Conservation (phyloP, 64 coral and sea anemone species). For the Pachyseris speciosa region DNA sequence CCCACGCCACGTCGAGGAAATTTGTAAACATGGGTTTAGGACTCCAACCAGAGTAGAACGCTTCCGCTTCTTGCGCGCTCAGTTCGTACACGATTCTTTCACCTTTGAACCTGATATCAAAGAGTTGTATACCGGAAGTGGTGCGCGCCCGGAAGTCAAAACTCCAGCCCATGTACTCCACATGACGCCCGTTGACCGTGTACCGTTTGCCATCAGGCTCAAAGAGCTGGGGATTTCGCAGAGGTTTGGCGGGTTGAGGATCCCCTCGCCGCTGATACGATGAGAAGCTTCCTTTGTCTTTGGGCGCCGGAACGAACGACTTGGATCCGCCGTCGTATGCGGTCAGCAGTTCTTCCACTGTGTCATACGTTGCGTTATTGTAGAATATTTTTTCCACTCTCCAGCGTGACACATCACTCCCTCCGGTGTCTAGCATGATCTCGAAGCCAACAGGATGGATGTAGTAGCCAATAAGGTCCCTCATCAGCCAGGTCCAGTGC, state of each 20-base stretch:
- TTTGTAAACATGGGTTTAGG: conserved; percentile 39
- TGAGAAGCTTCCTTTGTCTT: conserved; percentile 10
- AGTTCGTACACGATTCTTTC: conserved; percentile 77
- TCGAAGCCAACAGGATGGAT: conserved; percentile 61
- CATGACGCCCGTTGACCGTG: conserved; percentile 46
- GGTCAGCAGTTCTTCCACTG: conserved; percentile 36
- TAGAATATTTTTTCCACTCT: conserved; percentile 73
- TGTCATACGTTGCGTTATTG: conserved; percentile 72
- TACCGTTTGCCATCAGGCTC: conserved; percentile 82
- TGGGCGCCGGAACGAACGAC: conserved; percentile 4
- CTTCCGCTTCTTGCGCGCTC: conserved; percentile 69
- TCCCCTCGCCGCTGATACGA: conserved; percentile 42
- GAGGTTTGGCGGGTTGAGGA: conserved; percentile 45
- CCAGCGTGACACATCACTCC: conserved; percentile 69
- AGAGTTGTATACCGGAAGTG: conserved; percentile 66
- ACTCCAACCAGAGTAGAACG: conserved; percentile 64
- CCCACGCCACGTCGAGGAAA: conserved; percentile 69
- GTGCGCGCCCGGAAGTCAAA: conserved; percentile 70
- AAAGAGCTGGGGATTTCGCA: conserved; percentile 58
- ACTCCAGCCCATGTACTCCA: conserved; percentile 83
- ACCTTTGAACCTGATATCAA: conserved; percentile 70
- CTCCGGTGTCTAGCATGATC: conserved; percentile 61
- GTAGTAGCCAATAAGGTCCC: conserved; percentile 28
- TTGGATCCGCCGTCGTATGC: conserved; percentile 54
- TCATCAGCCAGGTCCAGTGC: conserved; percentile 52